These are phyloP conservation scores for Semnopithecus entellus DNA, from an alignment of 2,113 vertebrate genomes.

Conservation along the genomic window DNA sequence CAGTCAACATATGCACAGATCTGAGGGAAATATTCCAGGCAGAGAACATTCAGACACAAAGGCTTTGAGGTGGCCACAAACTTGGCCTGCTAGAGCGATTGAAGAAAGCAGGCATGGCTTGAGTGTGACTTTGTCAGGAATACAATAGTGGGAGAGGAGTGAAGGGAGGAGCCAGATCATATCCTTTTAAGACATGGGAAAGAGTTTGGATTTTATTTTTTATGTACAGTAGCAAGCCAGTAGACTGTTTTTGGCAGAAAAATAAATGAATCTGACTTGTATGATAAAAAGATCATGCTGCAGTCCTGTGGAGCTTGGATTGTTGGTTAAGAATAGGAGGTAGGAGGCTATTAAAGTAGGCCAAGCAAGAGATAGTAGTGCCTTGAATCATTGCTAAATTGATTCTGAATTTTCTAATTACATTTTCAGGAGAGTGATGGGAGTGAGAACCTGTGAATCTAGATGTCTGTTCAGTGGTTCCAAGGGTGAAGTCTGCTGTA, in stretches of 20 bases:
- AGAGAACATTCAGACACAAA: background rate
- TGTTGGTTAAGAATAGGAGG: background rate
- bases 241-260: background rate
- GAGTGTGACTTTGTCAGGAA: background rate
- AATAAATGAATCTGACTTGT: background rate
- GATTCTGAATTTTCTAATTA: background rate
- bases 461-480: constrained; percentile 98
- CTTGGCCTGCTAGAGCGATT: background rate
- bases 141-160: background rate
- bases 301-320: background rate
- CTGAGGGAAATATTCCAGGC: background rate
- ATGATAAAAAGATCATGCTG: background rate
- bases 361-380: background rate
- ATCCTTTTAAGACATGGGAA: background rate
- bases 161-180: background rate
- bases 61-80: background rate
- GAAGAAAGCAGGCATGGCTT: background rate
- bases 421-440: constrained; percentile 94
- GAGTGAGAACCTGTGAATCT: constrained; percentile 96
- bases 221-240: background rate
- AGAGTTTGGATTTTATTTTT: background rate
- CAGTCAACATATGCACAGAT: background rate
- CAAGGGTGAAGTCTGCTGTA: constrained; percentile 97
- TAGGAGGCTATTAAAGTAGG: background rate
- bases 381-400: background rate